These are phyloP conservation scores for Palythoa heliodiscus DNA, from an alignment of 92 coral and sea anemone genomes.

Conservation along the genomic window DNA sequence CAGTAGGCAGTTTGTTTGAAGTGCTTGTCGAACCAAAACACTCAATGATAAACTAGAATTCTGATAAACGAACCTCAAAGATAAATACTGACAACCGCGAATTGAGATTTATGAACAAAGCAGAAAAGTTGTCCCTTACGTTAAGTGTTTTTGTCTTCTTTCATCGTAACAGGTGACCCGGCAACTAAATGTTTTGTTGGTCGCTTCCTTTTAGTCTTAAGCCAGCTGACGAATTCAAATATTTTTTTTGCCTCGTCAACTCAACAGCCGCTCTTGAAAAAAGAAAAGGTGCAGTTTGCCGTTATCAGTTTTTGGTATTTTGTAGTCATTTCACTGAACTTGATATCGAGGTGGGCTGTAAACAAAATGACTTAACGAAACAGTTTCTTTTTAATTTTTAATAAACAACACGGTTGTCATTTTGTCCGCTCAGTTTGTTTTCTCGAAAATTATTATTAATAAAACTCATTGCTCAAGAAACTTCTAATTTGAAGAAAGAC, in stretches of 20 bases:
- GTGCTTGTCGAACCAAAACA: not conserved
- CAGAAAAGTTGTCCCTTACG: not conserved
- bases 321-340: not conserved
- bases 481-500: not conserved
- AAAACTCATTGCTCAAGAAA: not conserved
- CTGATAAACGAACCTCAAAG: not conserved
- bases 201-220: not conserved
- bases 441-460: not conserved
- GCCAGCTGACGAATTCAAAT: not conserved
- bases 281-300: not conserved
- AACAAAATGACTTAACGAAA: slow-evolving; percentile 6
- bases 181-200: not conserved
- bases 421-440: not conserved
- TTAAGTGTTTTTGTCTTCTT: not conserved
- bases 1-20: not conserved
- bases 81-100: not conserved
- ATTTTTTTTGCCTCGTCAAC: not conserved
- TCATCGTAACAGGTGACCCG: not conserved
- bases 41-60: not conserved
- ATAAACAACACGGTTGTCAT: not conserved
- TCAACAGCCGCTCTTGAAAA: not conserved
- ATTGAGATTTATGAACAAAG: not conserved
- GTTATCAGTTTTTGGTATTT: not conserved
- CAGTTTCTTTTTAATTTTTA: slow-evolving; percentile 2
- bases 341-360: not conserved